A percentile compares a stretch with the other conserved stretches of the same genome.
These are phyloP conservation scores for Gila robusta DNA, from an alignment of 2,797 vertebrate species.

Conservation along the genomic window DNA sequence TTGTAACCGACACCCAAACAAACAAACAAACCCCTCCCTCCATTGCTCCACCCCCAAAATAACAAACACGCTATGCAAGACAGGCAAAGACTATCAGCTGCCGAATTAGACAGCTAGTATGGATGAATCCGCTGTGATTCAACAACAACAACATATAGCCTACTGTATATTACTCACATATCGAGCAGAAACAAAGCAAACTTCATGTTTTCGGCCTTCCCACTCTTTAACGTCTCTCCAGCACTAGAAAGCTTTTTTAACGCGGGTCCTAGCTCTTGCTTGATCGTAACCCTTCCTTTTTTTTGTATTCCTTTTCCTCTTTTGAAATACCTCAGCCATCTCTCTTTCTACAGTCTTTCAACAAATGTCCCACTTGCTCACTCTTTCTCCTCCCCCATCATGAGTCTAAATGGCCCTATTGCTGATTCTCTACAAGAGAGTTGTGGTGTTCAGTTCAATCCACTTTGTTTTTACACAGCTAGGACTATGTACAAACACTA, in stretches of 20 bases:
- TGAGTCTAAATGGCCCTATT: neutral
- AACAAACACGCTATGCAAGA: too few relatives aligned
- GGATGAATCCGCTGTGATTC: too few relatives aligned
- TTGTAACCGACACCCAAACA: neutral
- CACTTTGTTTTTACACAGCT: neutral
- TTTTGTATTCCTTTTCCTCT: neutral
- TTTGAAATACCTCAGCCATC: too few relatives aligned
- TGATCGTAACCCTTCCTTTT: neutral
- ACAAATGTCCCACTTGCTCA: neutral
- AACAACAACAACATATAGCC: too few relatives aligned
- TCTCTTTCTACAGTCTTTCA: neutral
- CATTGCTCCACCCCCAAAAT: neutral
- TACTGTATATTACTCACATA: too few relatives aligned
- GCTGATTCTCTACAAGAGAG: neutral
- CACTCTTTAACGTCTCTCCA: neutral
- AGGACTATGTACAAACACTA: neutral
- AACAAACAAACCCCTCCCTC: neutral
- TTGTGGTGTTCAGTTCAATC: neutral
- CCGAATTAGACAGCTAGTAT: too few relatives aligned
- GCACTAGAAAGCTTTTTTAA: neutral
- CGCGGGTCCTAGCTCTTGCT: too few relatives aligned
- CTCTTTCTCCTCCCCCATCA: neutral
- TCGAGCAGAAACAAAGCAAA: too few relatives aligned
- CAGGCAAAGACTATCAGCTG: too few relatives aligned
- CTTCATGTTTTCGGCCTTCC: neutral